These are phyloP conservation scores for Gambusia holbrooki DNA, from an alignment of 2,113 vertebrate species.

Conservation along the genomic window DNA sequence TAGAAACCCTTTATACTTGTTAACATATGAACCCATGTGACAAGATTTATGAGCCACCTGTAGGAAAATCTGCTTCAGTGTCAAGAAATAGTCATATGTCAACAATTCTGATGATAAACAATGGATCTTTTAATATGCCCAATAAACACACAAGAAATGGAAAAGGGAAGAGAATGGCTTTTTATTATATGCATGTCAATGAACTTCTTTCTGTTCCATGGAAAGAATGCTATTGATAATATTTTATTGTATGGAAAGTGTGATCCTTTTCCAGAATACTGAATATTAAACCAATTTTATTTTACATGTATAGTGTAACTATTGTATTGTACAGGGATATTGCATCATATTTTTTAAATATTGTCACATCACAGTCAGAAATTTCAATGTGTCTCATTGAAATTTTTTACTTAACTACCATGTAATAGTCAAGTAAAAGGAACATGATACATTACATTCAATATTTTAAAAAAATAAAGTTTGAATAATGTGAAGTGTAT, in stretches of 20 bases:
- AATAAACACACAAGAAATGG: conserved; percentile 35
- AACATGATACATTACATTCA: too few species aligned
- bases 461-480: background rate
- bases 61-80: conserved; percentile 24
- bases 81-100: conserved; percentile 18
- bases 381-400: background rate
- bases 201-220: conserved; percentile 28
- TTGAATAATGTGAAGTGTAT: conserved; percentile 2
- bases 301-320: conserved; percentile 11
- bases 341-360: background rate
- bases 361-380: background rate
- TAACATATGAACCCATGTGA: conserved; percentile 19
- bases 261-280: conserved; percentile 32
- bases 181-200: conserved; percentile 51
- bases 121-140: conserved; percentile 45
- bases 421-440: too few species aligned
- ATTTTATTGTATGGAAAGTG: conserved; percentile 16
- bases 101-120: conserved; percentile 37
- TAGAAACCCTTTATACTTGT: conserved; percentile 13
- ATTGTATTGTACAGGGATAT: too few species aligned
- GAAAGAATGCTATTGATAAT: conserved; percentile 20
- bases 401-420: too few species aligned
- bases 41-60: conserved; percentile 35
- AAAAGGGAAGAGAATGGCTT: conserved; percentile 60
- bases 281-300: conserved; percentile 39